Percentiles rank a stretch among this genome's conserved stretches.
phyloP scores from a whole-genome alignment of 2,888 invertebrate genomes.

The Drosophila buzzatii region DNA sequence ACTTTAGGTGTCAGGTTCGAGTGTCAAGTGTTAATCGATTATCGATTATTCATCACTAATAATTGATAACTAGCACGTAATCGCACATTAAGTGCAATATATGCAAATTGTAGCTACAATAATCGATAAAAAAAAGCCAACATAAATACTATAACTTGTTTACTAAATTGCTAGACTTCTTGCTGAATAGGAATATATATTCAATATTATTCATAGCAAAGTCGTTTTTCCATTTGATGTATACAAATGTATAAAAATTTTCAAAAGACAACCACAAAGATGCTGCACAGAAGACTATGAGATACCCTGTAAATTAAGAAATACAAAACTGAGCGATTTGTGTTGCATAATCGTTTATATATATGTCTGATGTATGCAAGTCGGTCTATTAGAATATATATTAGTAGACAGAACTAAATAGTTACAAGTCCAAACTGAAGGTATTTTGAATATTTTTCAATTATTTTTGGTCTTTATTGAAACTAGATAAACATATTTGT shows the following conservation, averaged over 20 bases:
- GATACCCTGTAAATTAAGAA: constrained; percentile 7
- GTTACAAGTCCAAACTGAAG: background rate
- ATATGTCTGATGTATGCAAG: too few species aligned
- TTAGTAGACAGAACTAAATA: background rate
- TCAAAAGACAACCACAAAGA: background rate
- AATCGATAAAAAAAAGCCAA: background rate
- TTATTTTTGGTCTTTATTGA: too few species aligned
- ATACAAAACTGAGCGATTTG: too few species aligned
- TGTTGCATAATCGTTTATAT: too few species aligned
- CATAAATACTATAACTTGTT: background rate
- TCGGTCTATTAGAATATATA: too few species aligned
- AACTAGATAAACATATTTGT: too few species aligned
- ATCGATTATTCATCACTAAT: background rate
- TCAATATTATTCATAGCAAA: background rate
- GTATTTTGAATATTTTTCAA: too few species aligned
- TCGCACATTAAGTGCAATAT: too few species aligned
- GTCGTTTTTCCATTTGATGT: background rate
- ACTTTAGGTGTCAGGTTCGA: background rate
- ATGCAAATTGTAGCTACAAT: too few species aligned
- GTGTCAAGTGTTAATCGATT: background rate
- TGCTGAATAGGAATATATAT: background rate
- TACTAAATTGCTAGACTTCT: background rate
- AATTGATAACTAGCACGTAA: too few species aligned
- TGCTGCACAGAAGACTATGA: background rate
- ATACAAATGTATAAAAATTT: constrained; percentile 4